Conservation (phyloP, 1,140 invertebrate species). For the Orchestia grillus region DNA sequence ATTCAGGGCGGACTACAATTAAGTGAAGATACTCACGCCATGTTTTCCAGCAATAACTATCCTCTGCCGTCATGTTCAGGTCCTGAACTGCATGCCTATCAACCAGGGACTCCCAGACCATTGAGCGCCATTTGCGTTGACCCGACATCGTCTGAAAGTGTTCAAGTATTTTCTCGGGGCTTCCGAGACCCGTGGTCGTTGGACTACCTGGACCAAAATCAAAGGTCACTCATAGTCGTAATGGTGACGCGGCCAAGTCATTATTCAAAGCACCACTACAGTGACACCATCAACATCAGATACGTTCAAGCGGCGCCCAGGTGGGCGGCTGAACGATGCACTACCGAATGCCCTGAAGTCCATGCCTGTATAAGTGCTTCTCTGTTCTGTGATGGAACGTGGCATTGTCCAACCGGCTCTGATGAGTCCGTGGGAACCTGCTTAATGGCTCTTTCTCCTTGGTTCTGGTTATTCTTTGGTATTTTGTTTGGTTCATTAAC, state of each 20-base stretch:
- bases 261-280: slow-evolving; percentile 24
- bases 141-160: slow-evolving; percentile 64
- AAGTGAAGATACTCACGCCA: background rate
- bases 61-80: slow-evolving; percentile 60
- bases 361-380: slow-evolving; percentile 67
- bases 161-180: slow-evolving; percentile 66
- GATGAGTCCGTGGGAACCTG: slow-evolving; percentile 67
- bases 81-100: slow-evolving; percentile 66
- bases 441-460: slow-evolving; percentile 67
- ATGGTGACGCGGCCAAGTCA: slow-evolving; percentile 64
- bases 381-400: slow-evolving; percentile 67
- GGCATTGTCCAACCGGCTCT: slow-evolving; percentile 67
- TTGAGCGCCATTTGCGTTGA: slow-evolving; percentile 66
- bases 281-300: slow-evolving; percentile 59
- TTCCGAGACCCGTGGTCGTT: slow-evolving; percentile 65
- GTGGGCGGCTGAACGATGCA: slow-evolving; percentile 63
- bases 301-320: slow-evolving; percentile 65
- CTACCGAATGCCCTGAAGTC: slow-evolving; percentile 65
- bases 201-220: slow-evolving; percentile 63
- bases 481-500: slow-evolving; percentile 65
- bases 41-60: slow-evolving; percentile 40
- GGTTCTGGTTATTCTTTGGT: slow-evolving; percentile 67
- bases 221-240: slow-evolving; percentile 64
- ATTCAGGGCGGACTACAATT: slow-evolving; percentile 63
- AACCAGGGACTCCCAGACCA: slow-evolving; percentile 64